Conservation (phyloP, 2,113 vertebrate genomes). For the Odobenus rosmarus region DNA sequence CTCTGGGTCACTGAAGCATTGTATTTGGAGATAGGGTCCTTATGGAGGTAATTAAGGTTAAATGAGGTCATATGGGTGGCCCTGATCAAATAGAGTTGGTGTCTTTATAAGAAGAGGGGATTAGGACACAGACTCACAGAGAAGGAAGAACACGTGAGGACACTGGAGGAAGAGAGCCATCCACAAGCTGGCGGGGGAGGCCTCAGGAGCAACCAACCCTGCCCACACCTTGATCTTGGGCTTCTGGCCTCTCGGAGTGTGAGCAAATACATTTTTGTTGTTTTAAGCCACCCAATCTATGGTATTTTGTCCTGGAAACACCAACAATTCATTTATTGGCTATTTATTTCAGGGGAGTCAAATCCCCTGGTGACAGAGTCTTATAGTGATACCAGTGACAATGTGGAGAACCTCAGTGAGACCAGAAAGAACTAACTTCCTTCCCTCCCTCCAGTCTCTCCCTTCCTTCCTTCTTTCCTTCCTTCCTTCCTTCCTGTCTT, state of each 20-base stretch:
- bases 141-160: not conserved
- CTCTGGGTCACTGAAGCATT: not conserved
- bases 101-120: not conserved
- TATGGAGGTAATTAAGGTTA: not conserved
- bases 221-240: not conserved
- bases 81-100: not conserved
- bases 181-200: not conserved
- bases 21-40: not conserved
- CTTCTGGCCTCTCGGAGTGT: too few relatives aligned
- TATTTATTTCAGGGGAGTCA: not conserved
- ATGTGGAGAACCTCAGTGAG: not conserved
- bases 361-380: too few relatives aligned
- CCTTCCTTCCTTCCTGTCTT: not conserved
- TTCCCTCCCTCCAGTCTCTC: not conserved
- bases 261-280: not conserved
- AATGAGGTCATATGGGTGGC: not conserved
- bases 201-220: not conserved
- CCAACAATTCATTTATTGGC: not conserved
- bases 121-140: not conserved
- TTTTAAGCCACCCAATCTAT: not conserved
- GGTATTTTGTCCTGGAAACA: not conserved
- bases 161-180: accelerated
- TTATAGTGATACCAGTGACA: not conserved
- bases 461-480: not conserved
- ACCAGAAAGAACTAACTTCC: not conserved